Evolutionary conservation across 2,888 invertebrate genomes (phyloP).

Genomic region (Bellardia pandia): DNA sequence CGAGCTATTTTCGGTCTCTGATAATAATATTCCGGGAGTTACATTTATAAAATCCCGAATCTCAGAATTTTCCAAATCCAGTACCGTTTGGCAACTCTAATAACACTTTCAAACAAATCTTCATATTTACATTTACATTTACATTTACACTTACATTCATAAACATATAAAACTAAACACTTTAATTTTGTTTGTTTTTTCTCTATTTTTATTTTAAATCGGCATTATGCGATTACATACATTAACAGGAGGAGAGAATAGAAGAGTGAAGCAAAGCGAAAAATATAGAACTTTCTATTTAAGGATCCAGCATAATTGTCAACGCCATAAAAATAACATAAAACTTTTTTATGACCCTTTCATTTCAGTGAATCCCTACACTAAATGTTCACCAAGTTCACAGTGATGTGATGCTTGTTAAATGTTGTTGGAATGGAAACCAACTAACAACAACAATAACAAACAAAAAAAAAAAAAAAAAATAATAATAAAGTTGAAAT

Average conservation of each 20-base stretch:
- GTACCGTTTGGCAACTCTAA: no score
- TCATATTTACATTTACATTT: neutral
- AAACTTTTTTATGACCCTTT: conserved; percentile 78
- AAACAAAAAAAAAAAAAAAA: no score
- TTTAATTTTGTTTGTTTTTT: neutral
- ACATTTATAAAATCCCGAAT: no score
- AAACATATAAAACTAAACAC: neutral
- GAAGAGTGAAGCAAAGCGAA: neutral
- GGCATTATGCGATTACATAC: neutral
- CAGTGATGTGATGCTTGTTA: conserved; percentile 52
- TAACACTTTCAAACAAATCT: no score
- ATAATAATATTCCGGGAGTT: no score
- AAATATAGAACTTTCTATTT: conserved; percentile 68
- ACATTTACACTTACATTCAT: conserved; percentile 15
- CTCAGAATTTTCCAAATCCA: no score
- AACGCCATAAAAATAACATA: conserved; percentile 80
- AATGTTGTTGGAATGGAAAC: conserved; percentile 36
- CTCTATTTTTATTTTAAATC: neutral
- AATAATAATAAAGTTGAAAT: neutral
- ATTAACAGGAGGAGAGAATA: neutral
- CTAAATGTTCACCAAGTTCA: conserved; percentile 50
- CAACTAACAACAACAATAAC: conserved; percentile 14
- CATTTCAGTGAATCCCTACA: conserved; percentile 66
- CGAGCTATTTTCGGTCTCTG: no score
- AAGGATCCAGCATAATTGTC: conserved; percentile 78